These are phyloP conservation scores for Brachycybe producta DNA, from an alignment of 2,888 invertebrate genomes.

Conservation along the genomic window DNA sequence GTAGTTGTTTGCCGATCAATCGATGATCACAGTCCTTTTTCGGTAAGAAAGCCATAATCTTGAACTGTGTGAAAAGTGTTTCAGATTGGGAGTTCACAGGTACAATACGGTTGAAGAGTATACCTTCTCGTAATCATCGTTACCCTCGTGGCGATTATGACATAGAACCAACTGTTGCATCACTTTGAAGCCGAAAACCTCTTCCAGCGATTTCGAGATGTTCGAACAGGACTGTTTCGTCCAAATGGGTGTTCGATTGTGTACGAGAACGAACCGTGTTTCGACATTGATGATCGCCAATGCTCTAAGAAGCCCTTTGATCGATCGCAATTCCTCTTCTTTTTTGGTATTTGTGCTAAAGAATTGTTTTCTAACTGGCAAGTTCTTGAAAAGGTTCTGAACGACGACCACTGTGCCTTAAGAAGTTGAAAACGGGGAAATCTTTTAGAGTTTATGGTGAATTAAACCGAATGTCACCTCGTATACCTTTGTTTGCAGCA, in stretches of 20 bases:
- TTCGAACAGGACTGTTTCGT: slow-evolving; percentile 1
- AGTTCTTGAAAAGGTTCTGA: slow-evolving; percentile 40
- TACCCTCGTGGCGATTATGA: neutral
- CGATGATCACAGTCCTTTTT: neutral
- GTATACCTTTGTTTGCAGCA: slow-evolving; percentile 40
- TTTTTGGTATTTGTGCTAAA: slow-evolving; percentile 36
- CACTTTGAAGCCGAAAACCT: neutral
- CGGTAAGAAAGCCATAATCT: slow-evolving; percentile 4
- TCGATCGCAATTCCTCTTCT: slow-evolving; percentile 41
- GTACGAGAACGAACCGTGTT: slow-evolving; percentile 37
- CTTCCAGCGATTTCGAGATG: neutral
- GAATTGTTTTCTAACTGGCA: slow-evolving; percentile 45
- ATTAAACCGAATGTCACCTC: slow-evolving; percentile 5
- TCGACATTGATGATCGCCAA: slow-evolving; percentile 41
- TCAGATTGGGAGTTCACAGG: neutral
- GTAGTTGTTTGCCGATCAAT: slow-evolving; percentile 3
- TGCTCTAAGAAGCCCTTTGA: slow-evolving; percentile 40
- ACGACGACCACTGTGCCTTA: slow-evolving; percentile 44
- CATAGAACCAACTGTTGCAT: neutral
- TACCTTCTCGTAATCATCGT: neutral
- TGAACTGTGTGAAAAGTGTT: neutral
- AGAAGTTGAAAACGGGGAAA: slow-evolving; percentile 12
- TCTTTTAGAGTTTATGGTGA: neutral
- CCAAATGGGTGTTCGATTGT: slow-evolving; percentile 31
- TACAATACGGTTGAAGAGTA: neutral